Evolutionary conservation across 1,140 invertebrate genomes (phyloP), one percentile per base, ranked within the genome.

Genomic region (Phymastichus coffea): DNA sequence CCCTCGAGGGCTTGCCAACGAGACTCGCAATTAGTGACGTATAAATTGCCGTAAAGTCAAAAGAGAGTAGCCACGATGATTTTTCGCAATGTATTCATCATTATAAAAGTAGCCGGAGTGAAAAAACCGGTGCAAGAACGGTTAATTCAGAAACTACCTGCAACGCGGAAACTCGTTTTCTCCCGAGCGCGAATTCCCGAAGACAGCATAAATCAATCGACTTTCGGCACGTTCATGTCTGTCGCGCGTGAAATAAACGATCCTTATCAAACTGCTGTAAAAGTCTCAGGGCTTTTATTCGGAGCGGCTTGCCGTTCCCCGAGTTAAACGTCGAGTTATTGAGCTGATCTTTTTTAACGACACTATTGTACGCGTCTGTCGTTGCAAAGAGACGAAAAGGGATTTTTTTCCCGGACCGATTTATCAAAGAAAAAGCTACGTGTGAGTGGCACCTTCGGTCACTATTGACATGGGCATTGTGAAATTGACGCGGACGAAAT

Each of bases 11-110:
- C n/a, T n/a, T n/a, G n/a, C n/a, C n/a, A n/a, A n/a, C n/a, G n/a
- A n/a, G n/a, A n/a, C n/a, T n/a, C n/a, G n/a, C n/a, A n/a, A n/a
- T n/a, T n/a, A n/a, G n/a, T n/a, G n/a, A n/a, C n/a, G n/a, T n/a
- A n/a, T n/a, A n/a, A n/a, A n/a, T n/a, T n/a, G n/a, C n/a, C n/a
- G n/a, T n/a, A n/a, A n/a, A n/a, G n/a, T n/a, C n/a, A n/a, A n/a
- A n/a, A n/a, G n/a, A 51, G 37, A 26, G 49, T 23, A 41, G 49
- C 37, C 2, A 17, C 10, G 14, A 23, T 55, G 7, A 26, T 49
- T 49, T 57, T 57, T 57, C 47, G 10, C 56, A 30, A 51, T 22
- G n/a, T n/a, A 57, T 51, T 19, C 56, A 57, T 48, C 55, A 40
- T 57, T 57, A 19, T 52, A 54, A 30, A 37, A n/a, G 38, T 3